Evolutionary conservation across 1,140 invertebrate genomes (phyloP).

Genomic region (Lordiphosa collinella): DNA sequence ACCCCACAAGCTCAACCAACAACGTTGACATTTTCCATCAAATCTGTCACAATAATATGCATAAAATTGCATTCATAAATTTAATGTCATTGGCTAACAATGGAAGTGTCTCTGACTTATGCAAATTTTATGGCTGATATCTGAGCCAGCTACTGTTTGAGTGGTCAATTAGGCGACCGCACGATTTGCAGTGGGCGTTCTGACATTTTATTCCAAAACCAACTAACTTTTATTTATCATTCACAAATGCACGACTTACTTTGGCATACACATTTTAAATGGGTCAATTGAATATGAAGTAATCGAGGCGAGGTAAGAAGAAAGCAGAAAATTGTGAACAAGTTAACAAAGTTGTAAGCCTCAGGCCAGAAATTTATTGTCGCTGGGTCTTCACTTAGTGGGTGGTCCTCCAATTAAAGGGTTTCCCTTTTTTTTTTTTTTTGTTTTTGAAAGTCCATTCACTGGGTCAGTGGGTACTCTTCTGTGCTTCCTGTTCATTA

Average conservation of each 20-base stretch:
- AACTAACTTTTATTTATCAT: slow-evolving; percentile 4
- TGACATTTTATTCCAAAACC: no score
- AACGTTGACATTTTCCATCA: no score
- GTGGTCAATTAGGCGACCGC: slow-evolving; percentile 6
- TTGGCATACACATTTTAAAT: not conserved
- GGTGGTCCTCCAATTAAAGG: not conserved
- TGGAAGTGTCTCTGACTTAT: slow-evolving; percentile 5
- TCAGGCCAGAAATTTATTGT: not conserved
- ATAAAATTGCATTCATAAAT: slow-evolving; percentile 10
- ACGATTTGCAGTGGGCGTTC: slow-evolving; percentile 6
- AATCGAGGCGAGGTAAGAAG: slow-evolving; percentile 5
- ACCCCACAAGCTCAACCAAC: not conserved
- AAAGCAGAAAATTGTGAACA: slow-evolving; percentile 1
- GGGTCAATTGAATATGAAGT: slow-evolving; percentile 5
- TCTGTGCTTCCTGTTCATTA: no score
- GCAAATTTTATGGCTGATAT: slow-evolving; percentile 8
- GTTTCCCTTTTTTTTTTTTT: slow-evolving; percentile 12
- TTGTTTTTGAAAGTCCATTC: slow-evolving; percentile 7
- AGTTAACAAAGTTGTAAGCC: not conserved
- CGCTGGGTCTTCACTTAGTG: not conserved
- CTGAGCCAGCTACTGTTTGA: not conserved
- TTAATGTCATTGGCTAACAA: slow-evolving; percentile 6
- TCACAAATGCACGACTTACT: not conserved
- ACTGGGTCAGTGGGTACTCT: slow-evolving; percentile 11
- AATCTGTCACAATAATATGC: not conserved